Conservation (phyloP, 2,888 invertebrate species). For the Ichneumon xanthorius region DNA sequence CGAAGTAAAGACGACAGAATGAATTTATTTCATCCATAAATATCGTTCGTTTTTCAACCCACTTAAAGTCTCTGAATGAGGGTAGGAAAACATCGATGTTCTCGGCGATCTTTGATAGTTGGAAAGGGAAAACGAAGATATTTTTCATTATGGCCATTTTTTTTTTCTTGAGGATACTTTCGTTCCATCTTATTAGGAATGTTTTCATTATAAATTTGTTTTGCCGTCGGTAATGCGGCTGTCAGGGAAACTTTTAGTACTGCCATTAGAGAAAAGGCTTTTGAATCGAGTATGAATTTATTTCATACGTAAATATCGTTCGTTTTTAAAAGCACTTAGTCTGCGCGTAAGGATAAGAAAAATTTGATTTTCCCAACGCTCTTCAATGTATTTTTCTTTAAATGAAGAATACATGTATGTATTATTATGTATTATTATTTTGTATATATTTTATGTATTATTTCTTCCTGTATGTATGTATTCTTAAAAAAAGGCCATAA, state of each 20-base stretch:
- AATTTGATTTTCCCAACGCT: constrained; percentile 23
- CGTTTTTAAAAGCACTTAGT: neutral
- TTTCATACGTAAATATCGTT: constrained; percentile 33
- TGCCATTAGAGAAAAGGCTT: neutral
- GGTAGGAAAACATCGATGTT: constrained; percentile 29
- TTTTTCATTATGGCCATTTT: neutral
- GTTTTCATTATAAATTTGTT: neutral
- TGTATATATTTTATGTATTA: no score
- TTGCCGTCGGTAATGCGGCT: neutral
- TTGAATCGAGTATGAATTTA: constrained; percentile 16
- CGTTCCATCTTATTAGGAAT: neutral
- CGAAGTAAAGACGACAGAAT: constrained; percentile 3
- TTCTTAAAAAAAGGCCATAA: no score
- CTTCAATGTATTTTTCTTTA: no score
- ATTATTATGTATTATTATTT: no score
- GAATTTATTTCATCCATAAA: constrained; percentile 39
- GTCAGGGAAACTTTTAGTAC: neutral
- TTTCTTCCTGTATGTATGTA: no score
- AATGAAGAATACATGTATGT: no score
- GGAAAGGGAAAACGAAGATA: neutral
- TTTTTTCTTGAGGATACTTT: neutral
- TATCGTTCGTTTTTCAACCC: constrained; percentile 9
- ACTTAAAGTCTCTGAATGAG: neutral
- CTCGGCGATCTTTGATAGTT: neutral
- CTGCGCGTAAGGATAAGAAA: neutral